These are phyloP conservation scores for Mercenaria mercenaria DNA, from an alignment of 1,140 invertebrate genomes.

Conservation along the genomic window DNA sequence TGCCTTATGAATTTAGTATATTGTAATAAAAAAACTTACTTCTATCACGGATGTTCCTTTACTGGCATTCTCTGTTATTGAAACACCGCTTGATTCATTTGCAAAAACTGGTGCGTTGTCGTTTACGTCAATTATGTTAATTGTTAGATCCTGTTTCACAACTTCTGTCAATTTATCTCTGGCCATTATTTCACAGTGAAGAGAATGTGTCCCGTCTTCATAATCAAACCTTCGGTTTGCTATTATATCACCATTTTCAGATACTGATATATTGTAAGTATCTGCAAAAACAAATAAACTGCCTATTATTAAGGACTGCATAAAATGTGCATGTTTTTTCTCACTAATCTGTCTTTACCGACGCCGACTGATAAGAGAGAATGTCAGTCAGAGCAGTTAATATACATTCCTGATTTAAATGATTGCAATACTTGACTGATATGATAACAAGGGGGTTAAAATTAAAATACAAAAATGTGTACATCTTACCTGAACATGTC, in stretches of 20 bases:
- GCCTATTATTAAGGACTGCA: not conserved
- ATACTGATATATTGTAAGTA: not conserved
- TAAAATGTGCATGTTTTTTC: too few relatives aligned
- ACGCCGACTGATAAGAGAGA: too few relatives aligned
- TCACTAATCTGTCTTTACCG: too few relatives aligned
- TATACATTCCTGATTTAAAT: too few relatives aligned
- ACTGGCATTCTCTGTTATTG: slow-evolving; percentile 4
- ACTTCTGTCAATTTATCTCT: not conserved
- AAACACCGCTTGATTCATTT: not conserved
- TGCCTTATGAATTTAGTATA: too few relatives aligned
- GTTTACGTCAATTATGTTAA: slow-evolving; percentile 2
- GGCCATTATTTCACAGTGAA: not conserved
- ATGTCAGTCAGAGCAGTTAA: too few relatives aligned
- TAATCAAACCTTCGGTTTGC: not conserved
- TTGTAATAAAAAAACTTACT: too few relatives aligned
- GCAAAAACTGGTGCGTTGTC: slow-evolving; percentile 8
- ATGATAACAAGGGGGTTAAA: too few relatives aligned
- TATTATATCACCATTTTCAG: slow-evolving; percentile 1
- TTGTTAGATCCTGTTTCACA: not conserved
- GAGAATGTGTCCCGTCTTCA: not conserved
- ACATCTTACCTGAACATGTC: too few relatives aligned
- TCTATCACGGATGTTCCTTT: not conserved
- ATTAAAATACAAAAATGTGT: too few relatives aligned
- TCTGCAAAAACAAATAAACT: slow-evolving; percentile 8
- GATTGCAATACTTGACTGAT: too few relatives aligned